phyloP scores from a whole-genome alignment of 2,113 vertebrate genomes.

The Leptodactylus fuscus region DNA sequence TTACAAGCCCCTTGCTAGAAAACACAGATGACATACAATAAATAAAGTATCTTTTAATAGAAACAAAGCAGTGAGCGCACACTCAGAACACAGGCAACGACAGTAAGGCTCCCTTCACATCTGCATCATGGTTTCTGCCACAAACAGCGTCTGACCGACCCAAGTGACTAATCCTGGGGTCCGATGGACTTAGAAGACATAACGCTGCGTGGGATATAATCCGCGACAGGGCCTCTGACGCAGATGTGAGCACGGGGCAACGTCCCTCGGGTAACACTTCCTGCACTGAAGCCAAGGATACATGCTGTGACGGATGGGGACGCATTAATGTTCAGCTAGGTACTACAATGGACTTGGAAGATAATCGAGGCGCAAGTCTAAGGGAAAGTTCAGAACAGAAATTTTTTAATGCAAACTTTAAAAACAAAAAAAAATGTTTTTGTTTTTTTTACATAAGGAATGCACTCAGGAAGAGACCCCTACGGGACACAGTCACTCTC shows the following conservation, averaged over 20 bases:
- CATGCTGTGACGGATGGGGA: neutral
- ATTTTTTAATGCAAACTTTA: neutral
- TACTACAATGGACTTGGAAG: neutral
- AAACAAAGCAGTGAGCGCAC: no score
- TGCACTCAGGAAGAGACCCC: neutral
- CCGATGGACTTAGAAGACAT: no score
- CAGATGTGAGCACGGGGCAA: neutral
- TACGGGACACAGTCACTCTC: no score
- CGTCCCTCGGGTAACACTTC: neutral
- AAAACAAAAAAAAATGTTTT: neutral
- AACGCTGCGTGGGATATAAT: no score
- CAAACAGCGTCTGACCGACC: no score
- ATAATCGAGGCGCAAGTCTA: neutral
- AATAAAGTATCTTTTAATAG: no score
- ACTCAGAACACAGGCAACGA: no score
- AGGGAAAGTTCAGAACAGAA: neutral
- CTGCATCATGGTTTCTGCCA: no score
- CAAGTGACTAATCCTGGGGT: no score
- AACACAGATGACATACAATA: conserved; percentile 2
- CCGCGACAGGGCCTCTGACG: no score
- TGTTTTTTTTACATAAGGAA: neutral
- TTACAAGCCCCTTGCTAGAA: no score
- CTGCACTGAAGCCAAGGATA: neutral
- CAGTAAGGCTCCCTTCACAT: no score
- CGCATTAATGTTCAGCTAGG: neutral